Base-by-base conservation (phyloP, 2,797 vertebrate species). In the Crocodylus rhombifer region DNA sequence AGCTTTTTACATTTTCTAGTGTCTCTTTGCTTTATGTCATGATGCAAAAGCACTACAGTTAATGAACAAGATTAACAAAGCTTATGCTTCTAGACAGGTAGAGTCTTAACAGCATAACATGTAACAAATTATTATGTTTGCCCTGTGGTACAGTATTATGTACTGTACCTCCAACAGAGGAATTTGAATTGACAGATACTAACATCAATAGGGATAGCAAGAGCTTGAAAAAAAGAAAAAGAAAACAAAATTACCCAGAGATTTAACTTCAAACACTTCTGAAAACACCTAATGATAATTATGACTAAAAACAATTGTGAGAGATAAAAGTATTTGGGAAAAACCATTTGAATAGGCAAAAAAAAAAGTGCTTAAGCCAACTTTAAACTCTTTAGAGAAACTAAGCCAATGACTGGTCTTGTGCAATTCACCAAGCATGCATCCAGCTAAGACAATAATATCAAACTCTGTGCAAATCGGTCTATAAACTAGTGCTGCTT, bases 261-360 rank as follows among this genome's bases (percentile, higher is more conserved):
- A 89, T 88, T 93, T 82, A 86, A 12, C n/a, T 91, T 86, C 87
- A 63, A 77, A 63, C n/a, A 51, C 67, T 75, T 89, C 63, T 60
- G 69, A 84, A 94, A 88, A 84, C 81, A 67, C 74, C 84, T 42
- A 33, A 84, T 89, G 81, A 87, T 0, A 1, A 56, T 56, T 80
- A 65, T 7, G 18, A 88, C 80, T 84, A 61, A 87, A 88, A 91
- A 85, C 78, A 87, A 85, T 16, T 69, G 60, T 84, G 21, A 77
- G 20, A 56, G 73, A 87, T 80, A 57, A 33, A 90, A 77, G 58
- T 21, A 23, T 82, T 86, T 71, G 51, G 86, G 58, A 77, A 74
- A 93, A 63, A 89, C 67, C 56, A 91, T 93, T 91, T 89, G 88
- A 87, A 58, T 36, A 51, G 56, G 76, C 33, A 89, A 94, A 94